Conservation (phyloP, 2,888 invertebrate genomes). For the Alloplasta piceator region DNA sequence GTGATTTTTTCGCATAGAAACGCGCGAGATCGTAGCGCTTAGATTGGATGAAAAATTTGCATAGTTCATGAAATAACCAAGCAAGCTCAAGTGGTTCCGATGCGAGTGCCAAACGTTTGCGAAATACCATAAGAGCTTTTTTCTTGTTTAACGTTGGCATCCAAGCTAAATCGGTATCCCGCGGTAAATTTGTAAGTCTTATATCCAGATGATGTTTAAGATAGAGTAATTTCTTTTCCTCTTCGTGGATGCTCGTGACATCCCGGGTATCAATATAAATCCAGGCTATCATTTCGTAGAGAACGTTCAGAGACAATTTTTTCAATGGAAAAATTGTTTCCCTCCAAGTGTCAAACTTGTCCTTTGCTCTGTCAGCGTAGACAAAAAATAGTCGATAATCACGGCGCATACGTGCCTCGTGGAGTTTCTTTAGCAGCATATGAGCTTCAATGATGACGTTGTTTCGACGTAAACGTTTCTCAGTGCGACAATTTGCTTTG, state of each 20-base stretch:
- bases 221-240: conserved; percentile 62
- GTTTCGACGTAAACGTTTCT: conserved; percentile 77
- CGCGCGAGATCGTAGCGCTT: conserved; percentile 83
- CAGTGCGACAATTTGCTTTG: conserved; percentile 74
- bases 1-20: conserved; percentile 77
- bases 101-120: conserved; percentile 74
- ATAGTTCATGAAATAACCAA: conserved; percentile 84
- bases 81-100: conserved; percentile 82
- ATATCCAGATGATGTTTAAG: conserved; percentile 77
- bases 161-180: conserved; percentile 78
- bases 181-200: conserved; percentile 69
- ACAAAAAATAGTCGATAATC: conserved; percentile 76
- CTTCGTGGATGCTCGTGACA: conserved; percentile 69
- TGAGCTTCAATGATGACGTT: conserved; percentile 81
- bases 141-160: conserved; percentile 66
- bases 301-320: conserved; percentile 78
- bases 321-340: conserved; percentile 82
- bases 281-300: conserved; percentile 83
- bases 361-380: conserved; percentile 81
- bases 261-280: conserved; percentile 83
- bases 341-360: conserved; percentile 82
- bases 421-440: conserved; percentile 78
- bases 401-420: conserved; percentile 73
- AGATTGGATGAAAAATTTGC: conserved; percentile 81
- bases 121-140: conserved; percentile 67